Conservation (phyloP, 2,113 vertebrate species). For the Morone chrysops region DNA sequence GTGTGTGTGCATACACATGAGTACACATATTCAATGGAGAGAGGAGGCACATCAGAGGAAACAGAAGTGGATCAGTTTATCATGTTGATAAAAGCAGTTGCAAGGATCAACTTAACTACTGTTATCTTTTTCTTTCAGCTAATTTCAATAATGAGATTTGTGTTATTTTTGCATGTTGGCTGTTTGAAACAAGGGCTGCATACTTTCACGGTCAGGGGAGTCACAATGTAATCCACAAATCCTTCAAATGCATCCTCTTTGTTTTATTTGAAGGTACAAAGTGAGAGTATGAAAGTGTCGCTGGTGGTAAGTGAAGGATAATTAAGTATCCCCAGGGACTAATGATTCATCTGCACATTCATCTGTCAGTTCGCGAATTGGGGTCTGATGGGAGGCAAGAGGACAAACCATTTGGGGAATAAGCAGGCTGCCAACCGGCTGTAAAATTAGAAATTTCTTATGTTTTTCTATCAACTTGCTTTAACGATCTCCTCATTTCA, state of each 20-base stretch:
- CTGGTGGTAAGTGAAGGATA: constrained; percentile 7
- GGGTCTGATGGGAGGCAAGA: not conserved
- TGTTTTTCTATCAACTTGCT: constrained; percentile 4
- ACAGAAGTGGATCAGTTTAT: constrained; percentile 67
- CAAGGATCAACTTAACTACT: constrained; percentile 29
- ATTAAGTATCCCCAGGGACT: constrained; percentile 30
- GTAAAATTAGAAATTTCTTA: constrained; percentile 21
- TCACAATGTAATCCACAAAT: not conserved
- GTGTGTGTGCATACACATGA: not conserved
- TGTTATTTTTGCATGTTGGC: constrained; percentile 25
- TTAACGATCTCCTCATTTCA: not conserved
- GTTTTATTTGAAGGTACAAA: not conserved
- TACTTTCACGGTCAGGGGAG: not conserved
- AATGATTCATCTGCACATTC: not conserved
- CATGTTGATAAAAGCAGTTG: constrained; percentile 76
- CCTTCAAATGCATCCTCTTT: not conserved
- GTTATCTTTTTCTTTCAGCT: constrained; percentile 31
- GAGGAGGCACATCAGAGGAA: constrained; percentile 35
- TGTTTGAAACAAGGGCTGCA: constrained; percentile 5
- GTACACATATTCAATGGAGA: not conserved
- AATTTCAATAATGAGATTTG: constrained; percentile 32
- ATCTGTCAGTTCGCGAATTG: not conserved
- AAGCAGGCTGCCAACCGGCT: constrained; percentile 23
- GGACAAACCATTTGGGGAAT: constrained; percentile 5
- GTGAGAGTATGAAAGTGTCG: constrained; percentile 1